These are phyloP conservation scores for Tachina grossa DNA, from an alignment of 2,888 invertebrate genomes.

Conservation along the genomic window DNA sequence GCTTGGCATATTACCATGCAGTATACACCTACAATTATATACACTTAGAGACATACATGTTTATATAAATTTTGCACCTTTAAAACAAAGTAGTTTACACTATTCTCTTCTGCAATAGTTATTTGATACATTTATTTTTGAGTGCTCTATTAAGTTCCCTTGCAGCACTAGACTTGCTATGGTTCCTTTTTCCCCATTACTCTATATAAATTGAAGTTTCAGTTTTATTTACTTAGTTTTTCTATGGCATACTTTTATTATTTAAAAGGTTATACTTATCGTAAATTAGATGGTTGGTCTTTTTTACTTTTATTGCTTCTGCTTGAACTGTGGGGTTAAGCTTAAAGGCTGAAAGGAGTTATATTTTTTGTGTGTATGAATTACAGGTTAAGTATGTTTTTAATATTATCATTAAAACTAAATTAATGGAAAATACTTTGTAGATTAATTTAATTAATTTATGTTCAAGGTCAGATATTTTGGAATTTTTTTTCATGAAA, in stretches of 20 bases:
- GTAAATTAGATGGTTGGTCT: background rate
- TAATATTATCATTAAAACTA: background rate
- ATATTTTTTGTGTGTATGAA: background rate
- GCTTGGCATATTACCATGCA: background rate
- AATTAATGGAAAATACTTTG: background rate
- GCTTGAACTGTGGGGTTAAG: conserved; percentile 14
- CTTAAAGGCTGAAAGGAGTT: conserved; percentile 31
- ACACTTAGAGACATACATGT: too few species aligned
- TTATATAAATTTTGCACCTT: background rate
- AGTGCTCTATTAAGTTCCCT: conserved; percentile 12
- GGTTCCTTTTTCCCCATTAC: conserved; percentile 37
- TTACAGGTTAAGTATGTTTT: conserved; percentile 20
- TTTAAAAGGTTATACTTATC: conserved; percentile 35
- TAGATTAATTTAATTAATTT: conserved; percentile 9
- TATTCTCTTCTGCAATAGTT: background rate
- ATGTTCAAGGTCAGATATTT: conserved; percentile 10
- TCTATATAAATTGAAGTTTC: background rate
- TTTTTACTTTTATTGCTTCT: background rate
- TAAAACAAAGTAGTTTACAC: background rate
- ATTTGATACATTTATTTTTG: too few species aligned
- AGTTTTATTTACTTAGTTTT: background rate
- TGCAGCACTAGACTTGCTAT: conserved; percentile 31
- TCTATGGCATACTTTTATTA: background rate
- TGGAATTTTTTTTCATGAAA: background rate
- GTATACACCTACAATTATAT: too few species aligned